Base-by-base conservation (phyloP, 2,113 vertebrate species). In the Oncorhynchus keta region DNA sequence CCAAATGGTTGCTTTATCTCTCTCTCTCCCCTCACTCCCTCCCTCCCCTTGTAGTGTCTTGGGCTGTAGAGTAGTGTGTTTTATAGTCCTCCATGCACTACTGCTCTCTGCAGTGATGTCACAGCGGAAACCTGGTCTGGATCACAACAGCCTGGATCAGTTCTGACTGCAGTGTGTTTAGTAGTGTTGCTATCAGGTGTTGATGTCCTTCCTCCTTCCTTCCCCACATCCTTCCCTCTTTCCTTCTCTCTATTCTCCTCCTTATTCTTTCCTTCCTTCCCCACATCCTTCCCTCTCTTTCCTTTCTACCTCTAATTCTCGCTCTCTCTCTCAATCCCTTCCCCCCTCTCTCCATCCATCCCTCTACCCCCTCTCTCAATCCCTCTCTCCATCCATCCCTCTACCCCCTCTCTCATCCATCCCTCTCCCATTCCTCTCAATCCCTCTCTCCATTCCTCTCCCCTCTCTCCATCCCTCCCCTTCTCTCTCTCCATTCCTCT, bases 51-150 rank as follows among this genome's bases (percentile, higher is more conserved):
- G 24, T 26, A 3, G 20, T 24, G 8, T 45, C 30, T 32, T n/a
- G 16, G 12, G 14, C 51, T 26, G 26, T 39, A 39, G 35, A 30
- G 49, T 45, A 64, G 59, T 72, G 59, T 64, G 57, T 64, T 77
- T 70, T 65, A 77, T 64, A 72, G 76, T 77, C 76, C 71, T 61
- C 69, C 76, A 77, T n/a, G 35, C 76, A 72, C 68, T 49, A 71
- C 7, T 11, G 70, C 45, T 62, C 64, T 68, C 70, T 73, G 77
- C 71, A 73, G 71, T 74, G 77, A 70, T 35, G 45, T 67, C 49
- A 39, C 49, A 28, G 9, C 4, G 5, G 68, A 78, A 72, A 74
- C 71, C 71, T 45, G 70, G 30, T 18, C 2, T 26, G 51, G 51
- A 73, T 12, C 20, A 28, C 67, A 35, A 13, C 30, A 68, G 67